phyloP scores from a whole-genome alignment of 1,140 invertebrate genomes.

The Drosophila ercepeae region DNA sequence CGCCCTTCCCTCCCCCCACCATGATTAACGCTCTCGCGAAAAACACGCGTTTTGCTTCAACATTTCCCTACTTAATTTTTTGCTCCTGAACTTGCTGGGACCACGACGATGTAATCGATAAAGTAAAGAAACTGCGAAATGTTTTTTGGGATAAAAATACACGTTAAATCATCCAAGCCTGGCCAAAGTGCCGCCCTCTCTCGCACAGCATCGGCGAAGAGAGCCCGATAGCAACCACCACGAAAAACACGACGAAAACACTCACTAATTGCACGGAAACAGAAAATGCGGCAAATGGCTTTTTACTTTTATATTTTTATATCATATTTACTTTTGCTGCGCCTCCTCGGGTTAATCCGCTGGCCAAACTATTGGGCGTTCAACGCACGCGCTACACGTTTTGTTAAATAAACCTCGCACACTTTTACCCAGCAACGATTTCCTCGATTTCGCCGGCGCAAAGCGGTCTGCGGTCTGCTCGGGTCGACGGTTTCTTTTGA shows the following conservation, averaged over 20 bases:
- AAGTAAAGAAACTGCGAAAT: slow-evolving; percentile 45
- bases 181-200: slow-evolving; percentile 14
- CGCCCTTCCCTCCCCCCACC: slow-evolving; percentile 27
- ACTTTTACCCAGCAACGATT: slow-evolving; percentile 16
- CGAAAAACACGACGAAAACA: slow-evolving; percentile 29
- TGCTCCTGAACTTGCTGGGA: slow-evolving; percentile 29
- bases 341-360: slow-evolving; percentile 17
- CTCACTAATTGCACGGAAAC: slow-evolving; percentile 36
- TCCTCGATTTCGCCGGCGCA: slow-evolving; percentile 21
- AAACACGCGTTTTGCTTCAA: slow-evolving; percentile 59
- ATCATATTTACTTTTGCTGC: slow-evolving; percentile 30
- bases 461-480: slow-evolving; percentile 7
- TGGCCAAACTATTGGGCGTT: slow-evolving; percentile 4
- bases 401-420: slow-evolving; percentile 4
- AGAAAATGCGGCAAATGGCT: slow-evolving; percentile 7
- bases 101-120: slow-evolving; percentile 66
- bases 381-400: slow-evolving; percentile 8
- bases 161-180: slow-evolving; percentile 38
- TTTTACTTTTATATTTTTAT: slow-evolving; percentile 26
- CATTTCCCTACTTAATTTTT: slow-evolving; percentile 52
- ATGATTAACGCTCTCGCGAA: slow-evolving; percentile 15
- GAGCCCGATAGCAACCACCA: slow-evolving; percentile 30
- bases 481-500: background rate
- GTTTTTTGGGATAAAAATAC: slow-evolving; percentile 2
- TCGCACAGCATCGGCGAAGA: slow-evolving; percentile 38